Evolutionary conservation across 2,797 vertebrate species (phyloP).

Genomic region (Bovichtus diacanthus): DNA sequence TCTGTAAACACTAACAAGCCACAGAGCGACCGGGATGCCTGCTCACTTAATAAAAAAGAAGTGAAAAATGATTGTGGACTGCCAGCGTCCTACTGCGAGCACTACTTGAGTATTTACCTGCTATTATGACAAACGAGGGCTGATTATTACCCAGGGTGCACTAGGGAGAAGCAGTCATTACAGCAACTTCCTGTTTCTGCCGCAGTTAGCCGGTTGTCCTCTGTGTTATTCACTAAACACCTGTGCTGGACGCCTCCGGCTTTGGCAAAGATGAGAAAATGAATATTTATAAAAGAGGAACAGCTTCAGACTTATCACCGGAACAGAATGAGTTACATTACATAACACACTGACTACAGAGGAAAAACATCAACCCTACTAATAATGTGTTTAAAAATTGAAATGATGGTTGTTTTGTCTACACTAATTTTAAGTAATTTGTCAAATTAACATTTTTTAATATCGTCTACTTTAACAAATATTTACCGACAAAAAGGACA

Average conservation of each 20-base stretch:
- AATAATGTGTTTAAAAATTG: constrained; percentile 7
- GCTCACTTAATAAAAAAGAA: constrained; percentile 55
- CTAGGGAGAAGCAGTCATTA: constrained; percentile 79
- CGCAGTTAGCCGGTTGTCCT: constrained; percentile 71
- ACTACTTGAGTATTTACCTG: constrained; percentile 76
- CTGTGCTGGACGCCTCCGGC: constrained; percentile 72
- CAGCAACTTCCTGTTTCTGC: constrained; percentile 71
- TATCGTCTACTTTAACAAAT: not conserved
- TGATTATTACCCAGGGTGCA: constrained; percentile 84
- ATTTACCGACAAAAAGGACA: not conserved
- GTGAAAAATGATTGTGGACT: constrained; percentile 57
- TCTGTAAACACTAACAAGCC: constrained; percentile 57
- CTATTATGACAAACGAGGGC: constrained; percentile 82
- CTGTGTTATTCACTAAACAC: constrained; percentile 76
- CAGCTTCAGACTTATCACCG: constrained; percentile 60
- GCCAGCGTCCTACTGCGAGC: constrained; percentile 62
- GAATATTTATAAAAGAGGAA: constrained; percentile 73
- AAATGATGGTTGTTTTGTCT: not conserved
- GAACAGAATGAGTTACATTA: constrained; percentile 31
- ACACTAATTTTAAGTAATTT: too few relatives aligned
- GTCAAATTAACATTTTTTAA: not conserved
- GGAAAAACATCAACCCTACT: not conserved
- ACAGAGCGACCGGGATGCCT: constrained; percentile 5
- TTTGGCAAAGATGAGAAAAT: constrained; percentile 68
- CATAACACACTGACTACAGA: constrained; percentile 1